Evolutionary conservation across 2,797 vertebrate species (phyloP).

Genomic region (Acipenser transmontanus): DNA sequence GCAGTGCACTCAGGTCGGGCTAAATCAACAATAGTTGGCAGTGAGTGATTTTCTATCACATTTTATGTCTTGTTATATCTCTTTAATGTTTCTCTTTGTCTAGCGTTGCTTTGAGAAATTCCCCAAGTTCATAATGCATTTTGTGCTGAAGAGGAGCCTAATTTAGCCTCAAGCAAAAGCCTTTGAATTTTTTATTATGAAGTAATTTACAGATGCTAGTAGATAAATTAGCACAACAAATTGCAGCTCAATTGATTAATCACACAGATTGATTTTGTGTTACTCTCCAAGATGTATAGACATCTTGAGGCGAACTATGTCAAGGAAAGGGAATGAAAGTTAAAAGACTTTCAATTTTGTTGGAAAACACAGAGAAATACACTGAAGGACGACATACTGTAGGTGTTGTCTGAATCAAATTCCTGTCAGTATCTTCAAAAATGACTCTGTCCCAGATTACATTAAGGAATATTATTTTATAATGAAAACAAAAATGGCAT

Average conservation of each 20-base stretch:
- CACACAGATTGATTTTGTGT: conserved; percentile 57
- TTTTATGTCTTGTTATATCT: conserved; percentile 43
- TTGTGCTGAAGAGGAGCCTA: conserved; percentile 41
- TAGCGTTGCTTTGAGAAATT: conserved; percentile 42
- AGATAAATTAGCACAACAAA: conserved; percentile 60
- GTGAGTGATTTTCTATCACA: conserved; percentile 44
- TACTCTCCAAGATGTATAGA: conserved; percentile 53
- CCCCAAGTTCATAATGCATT: conserved; percentile 47
- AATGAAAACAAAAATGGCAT: too few relatives aligned
- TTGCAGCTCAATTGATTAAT: conserved; percentile 58
- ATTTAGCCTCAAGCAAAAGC: conserved; percentile 49
- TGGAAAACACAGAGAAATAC: conserved; percentile 33
- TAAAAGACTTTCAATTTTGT: conserved; percentile 35
- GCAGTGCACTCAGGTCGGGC: conserved; percentile 29
- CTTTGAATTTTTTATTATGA: conserved; percentile 65
- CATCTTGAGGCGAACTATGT: conserved; percentile 48
- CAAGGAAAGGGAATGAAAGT: conserved; percentile 37
- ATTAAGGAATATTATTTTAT: too few relatives aligned
- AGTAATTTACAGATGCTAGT: conserved; percentile 55
- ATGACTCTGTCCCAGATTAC: too few relatives aligned
- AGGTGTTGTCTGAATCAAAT: too few relatives aligned
- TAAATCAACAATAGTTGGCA: conserved; percentile 41
- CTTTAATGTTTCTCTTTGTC: conserved; percentile 41
- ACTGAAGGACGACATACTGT: not conserved
- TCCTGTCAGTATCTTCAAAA: too few relatives aligned